phyloP scores from a whole-genome alignment of 2,888 invertebrate species.

The Smittia aterrima region DNA sequence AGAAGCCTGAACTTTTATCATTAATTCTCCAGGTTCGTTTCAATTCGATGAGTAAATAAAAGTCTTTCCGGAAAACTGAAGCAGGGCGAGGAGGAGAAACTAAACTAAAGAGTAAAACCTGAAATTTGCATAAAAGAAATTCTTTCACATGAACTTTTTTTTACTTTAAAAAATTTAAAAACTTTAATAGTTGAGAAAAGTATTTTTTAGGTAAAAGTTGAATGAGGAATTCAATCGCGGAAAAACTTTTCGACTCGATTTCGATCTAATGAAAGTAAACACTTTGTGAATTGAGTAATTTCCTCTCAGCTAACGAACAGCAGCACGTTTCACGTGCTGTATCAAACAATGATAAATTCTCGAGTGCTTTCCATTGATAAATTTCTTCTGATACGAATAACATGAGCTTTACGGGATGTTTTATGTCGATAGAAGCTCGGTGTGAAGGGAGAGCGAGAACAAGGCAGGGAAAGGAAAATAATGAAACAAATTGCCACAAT shows the following conservation, averaged over 20 bases:
- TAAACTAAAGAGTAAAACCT: neutral
- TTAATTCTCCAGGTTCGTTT: neutral
- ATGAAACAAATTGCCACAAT: constrained; percentile 40
- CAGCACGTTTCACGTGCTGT: neutral
- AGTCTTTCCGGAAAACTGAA: neutral
- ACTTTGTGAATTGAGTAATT: neutral
- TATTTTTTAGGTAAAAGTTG: too few relatives aligned
- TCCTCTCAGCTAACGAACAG: neutral
- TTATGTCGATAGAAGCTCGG: neutral
- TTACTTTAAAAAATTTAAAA: neutral
- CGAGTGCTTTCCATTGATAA: constrained; percentile 3
- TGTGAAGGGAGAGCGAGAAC: neutral
- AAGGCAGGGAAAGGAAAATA: constrained; percentile 1
- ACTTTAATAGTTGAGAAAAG: too few relatives aligned
- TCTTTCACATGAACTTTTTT: neutral
- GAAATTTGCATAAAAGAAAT: neutral
- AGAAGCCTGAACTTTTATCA: too few relatives aligned
- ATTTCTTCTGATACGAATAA: neutral
- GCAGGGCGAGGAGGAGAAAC: neutral
- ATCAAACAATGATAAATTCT: constrained; percentile 9
- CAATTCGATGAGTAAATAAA: constrained; percentile 8
- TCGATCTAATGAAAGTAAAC: neutral
- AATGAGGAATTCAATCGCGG: too few relatives aligned
- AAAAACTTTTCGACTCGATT: too few relatives aligned
- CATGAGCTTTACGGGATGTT: constrained; percentile 18